Base-by-base conservation (phyloP, 2,113 vertebrate species). In the Siniperca knerii region DNA sequence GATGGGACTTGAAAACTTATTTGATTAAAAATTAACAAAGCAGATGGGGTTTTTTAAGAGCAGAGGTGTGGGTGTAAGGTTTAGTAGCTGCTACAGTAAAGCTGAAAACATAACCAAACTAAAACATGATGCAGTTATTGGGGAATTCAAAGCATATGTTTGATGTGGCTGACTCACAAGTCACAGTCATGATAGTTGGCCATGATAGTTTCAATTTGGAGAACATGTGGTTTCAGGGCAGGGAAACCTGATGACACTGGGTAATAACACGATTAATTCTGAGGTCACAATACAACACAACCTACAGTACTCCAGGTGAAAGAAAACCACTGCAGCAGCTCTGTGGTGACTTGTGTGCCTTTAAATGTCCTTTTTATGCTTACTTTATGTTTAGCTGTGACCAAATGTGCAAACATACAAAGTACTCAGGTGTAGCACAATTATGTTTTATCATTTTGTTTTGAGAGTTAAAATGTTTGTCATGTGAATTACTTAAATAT, bases 201-300 rank as follows among this genome's bases (percentile, higher is more conserved):
- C 58, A 76, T 25, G 25, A 25, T 71, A 79, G 21, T 9, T 57
- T 81, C 8, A 35, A 6, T 71, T n/a, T 83, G 8, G 67, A 68
- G 23, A 4, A 82, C 33, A 46, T 72, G 75, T 54, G n/a, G 67
- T 35, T 35, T 70, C 15, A 62, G 21, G 55, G 12, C 33, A 46
- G 21, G 4, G 37, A 73, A 57, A 71, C 21, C 73, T 66, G 13
- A 58, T 76, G 52, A 57, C 7, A 6, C 57, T 71, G 68, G 8
- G 40, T 83, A 75, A 89, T 6, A 77, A n/a, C 3, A 18, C 1
- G 2, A 7, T 81, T 60, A 65, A 65, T 67, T 79, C 78, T 66
- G 68, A 66, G 23, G 71, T 78, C 42, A 73, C 48, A 23, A 8
- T 46, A 42, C 10, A 46, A 65, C 74, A 60, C 25, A 35, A 37